These are phyloP conservation scores for Ochlodes sylvanus DNA, from an alignment of 2,888 invertebrate species.

Conservation along the genomic window DNA sequence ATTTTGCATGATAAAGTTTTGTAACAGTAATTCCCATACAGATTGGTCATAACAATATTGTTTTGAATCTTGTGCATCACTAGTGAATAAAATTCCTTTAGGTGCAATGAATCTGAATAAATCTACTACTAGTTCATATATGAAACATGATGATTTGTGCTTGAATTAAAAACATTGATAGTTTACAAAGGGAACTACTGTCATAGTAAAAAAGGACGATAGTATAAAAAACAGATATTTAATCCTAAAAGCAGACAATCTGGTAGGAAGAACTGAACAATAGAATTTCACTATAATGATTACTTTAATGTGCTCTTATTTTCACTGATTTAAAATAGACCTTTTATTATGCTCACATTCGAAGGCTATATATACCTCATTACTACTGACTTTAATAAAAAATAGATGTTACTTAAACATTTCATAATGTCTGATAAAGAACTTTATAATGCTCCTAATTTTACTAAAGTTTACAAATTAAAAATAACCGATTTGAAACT, in stretches of 20 bases:
- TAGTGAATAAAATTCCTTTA: background rate
- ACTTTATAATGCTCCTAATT: background rate
- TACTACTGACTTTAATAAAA: background rate
- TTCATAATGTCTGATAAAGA: background rate
- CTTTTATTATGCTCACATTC: background rate
- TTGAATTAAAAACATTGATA: background rate
- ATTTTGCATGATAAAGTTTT: constrained; percentile 11
- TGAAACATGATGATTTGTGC: constrained; percentile 2
- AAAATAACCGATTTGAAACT: background rate
- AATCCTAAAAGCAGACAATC: background rate
- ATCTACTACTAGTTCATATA: background rate
- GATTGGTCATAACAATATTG: background rate
- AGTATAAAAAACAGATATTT: background rate
- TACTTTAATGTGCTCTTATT: no score
- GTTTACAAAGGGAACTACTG: constrained; percentile 13
- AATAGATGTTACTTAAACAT: background rate
- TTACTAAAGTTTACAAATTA: background rate
- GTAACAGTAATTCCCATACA: constrained; percentile 10
- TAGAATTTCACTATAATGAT: background rate
- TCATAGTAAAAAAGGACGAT: background rate
- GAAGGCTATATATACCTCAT: background rate
- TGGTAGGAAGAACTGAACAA: no score
- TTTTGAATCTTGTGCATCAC: background rate
- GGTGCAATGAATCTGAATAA: background rate
- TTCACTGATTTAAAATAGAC: background rate